Conservation (phyloP, 2,113 vertebrate species). For the Gadus chalcogrammus region DNA sequence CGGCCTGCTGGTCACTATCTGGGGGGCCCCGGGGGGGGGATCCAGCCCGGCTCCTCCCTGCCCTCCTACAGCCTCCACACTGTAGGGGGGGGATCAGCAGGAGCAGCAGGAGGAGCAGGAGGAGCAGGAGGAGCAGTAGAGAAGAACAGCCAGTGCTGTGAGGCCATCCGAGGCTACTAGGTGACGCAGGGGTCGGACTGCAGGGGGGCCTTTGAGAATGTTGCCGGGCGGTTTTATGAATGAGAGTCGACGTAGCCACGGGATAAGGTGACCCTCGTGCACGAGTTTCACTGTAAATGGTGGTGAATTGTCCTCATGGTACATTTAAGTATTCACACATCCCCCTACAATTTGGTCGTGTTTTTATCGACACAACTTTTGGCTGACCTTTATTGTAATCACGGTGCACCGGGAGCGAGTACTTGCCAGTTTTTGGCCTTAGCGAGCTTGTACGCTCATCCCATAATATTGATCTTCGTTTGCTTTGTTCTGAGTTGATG, state of each 20-base stretch:
- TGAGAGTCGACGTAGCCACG: slow-evolving; percentile 56
- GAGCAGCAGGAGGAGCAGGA: too few species aligned
- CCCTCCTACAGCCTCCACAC: slow-evolving; percentile 14
- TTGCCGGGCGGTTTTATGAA: slow-evolving; percentile 48
- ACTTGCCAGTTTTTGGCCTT: too few species aligned
- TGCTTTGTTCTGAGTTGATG: too few species aligned
- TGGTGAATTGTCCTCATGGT: too few species aligned
- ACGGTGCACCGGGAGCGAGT: too few species aligned
- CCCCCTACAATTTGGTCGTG: too few species aligned
- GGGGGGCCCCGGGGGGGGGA: slow-evolving; percentile 57
- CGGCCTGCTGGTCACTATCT: slow-evolving; percentile 27
- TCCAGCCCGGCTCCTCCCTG: slow-evolving; percentile 42
- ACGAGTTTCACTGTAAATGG: slow-evolving; percentile 14
- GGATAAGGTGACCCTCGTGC: slow-evolving; percentile 56
- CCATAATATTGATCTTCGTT: too few species aligned
- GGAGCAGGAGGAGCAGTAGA: slow-evolving; percentile 1
- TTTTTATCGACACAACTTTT: too few species aligned
- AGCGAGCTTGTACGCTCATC: too few species aligned
- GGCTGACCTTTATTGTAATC: too few species aligned
- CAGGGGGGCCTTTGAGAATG: slow-evolving; percentile 66
- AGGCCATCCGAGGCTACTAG: slow-evolving; percentile 37
- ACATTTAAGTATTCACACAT: too few species aligned
- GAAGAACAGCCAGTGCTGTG: neutral
- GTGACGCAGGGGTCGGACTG: slow-evolving; percentile 59
- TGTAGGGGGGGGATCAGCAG: slow-evolving; percentile 16